Percentiles rank a stretch among this genome's conserved stretches.
phyloP scores from a whole-genome alignment of 2,888 invertebrate genomes.

The Eupithecia subumbrata region DNA sequence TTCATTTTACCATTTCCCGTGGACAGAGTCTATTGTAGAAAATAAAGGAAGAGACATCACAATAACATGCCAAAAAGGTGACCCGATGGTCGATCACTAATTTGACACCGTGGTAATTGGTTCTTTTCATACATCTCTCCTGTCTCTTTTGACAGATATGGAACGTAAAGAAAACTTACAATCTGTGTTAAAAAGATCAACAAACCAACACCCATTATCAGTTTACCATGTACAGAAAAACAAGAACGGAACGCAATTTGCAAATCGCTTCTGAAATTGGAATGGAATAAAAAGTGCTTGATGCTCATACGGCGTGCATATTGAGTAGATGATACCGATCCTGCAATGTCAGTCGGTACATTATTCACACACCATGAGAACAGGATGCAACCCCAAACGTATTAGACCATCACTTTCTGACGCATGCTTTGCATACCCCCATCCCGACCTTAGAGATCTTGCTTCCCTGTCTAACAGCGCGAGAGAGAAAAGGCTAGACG shows the following conservation, averaged over 20 bases:
- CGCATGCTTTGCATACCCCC: slow-evolving; percentile 67
- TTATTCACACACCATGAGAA: slow-evolving; percentile 64
- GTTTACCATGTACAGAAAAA: slow-evolving; percentile 6
- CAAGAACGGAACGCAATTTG: slow-evolving; percentile 30
- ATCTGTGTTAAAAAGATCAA: background rate
- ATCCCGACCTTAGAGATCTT: slow-evolving; percentile 53
- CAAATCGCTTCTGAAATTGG: slow-evolving; percentile 36
- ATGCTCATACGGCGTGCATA: slow-evolving; percentile 36
- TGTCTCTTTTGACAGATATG: background rate
- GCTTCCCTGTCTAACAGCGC: slow-evolving; percentile 52
- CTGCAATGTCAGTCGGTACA: slow-evolving; percentile 52
- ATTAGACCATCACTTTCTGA: slow-evolving; percentile 70
- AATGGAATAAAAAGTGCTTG: slow-evolving; percentile 31
- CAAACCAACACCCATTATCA: background rate
- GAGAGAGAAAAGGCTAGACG: slow-evolving; percentile 51
- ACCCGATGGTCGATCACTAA: background rate
- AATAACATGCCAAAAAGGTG: background rate
- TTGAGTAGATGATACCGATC: slow-evolving; percentile 19
- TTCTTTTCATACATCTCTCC: background rate
- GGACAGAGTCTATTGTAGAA: background rate
- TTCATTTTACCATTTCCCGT: background rate
- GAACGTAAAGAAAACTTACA: background rate
- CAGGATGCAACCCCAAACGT: slow-evolving; percentile 65
- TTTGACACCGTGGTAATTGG: background rate
- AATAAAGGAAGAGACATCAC: background rate